A percentile compares a stretch with the other conserved stretches of the same genome.
Evolutionary conservation across 2,797 vertebrate genomes (phyloP).

Genomic region (Melanotaenia pygmaea): DNA sequence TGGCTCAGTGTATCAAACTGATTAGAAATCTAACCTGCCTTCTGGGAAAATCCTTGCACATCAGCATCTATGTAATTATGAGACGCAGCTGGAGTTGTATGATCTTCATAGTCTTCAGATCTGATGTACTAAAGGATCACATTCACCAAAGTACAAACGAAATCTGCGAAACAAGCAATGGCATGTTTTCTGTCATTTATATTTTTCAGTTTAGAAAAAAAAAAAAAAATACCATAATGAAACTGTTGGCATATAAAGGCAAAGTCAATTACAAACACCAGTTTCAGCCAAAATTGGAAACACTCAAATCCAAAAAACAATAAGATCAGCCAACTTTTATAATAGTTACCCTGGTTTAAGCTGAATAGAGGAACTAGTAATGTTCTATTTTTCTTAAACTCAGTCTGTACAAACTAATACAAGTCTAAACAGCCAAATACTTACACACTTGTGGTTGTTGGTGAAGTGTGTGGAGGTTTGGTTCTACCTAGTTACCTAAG

Average conservation of each 20-base stretch:
- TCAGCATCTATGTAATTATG: background rate
- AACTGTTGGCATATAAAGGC: background rate
- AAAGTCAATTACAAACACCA: background rate
- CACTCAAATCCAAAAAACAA: background rate
- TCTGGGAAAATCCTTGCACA: conserved; percentile 16
- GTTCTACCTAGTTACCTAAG: background rate
- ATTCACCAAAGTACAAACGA: background rate
- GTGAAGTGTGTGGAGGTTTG: background rate
- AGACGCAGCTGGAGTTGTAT: conserved; percentile 3
- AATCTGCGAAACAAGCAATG: background rate
- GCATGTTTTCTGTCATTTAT: background rate
- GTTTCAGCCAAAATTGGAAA: background rate
- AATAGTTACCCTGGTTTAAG: no score
- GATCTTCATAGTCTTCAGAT: background rate
- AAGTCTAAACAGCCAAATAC: background rate
- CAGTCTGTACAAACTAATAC: background rate
- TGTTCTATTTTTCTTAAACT: background rate
- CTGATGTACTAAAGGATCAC: background rate
- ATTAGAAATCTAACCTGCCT: background rate
- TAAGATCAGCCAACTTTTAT: background rate
- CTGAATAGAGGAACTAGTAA: background rate
- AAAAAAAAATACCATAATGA: no score
- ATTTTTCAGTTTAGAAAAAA: background rate
- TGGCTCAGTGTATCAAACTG: background rate
- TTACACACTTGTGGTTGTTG: background rate